These are phyloP conservation scores for Pseudocheirus occidentalis DNA, from an alignment of 2,797 vertebrate species.

Conservation along the genomic window DNA sequence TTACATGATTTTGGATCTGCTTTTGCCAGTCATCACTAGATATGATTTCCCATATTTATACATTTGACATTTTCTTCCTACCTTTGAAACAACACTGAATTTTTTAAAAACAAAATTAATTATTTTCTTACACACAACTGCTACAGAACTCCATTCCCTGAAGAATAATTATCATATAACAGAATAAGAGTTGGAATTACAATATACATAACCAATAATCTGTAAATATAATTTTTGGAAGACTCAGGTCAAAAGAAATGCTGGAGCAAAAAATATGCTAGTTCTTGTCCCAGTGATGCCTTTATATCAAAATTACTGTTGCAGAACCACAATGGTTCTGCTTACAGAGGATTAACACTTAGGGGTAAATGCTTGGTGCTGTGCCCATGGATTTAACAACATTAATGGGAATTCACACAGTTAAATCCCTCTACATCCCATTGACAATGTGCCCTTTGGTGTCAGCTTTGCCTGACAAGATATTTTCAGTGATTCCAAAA, in stretches of 20 bases:
- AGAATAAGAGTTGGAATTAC: constrained; percentile 41
- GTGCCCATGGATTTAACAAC: constrained; percentile 43
- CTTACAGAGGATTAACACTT: constrained; percentile 49
- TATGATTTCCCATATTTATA: background rate
- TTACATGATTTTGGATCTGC: background rate
- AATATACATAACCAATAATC: background rate
- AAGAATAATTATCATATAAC: background rate
- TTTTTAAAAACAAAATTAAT: constrained; percentile 23
- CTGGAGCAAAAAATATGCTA: background rate
- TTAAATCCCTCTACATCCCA: constrained; percentile 62
- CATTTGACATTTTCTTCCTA: background rate
- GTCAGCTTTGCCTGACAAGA: constrained; percentile 70
- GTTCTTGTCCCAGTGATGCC: constrained; percentile 16
- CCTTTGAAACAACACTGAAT: constrained; percentile 19
- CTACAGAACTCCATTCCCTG: background rate
- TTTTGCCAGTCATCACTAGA: background rate
- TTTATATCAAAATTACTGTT: constrained; percentile 33
- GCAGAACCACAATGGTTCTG: constrained; percentile 15
- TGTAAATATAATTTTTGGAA: constrained; percentile 11
- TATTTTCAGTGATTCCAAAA: constrained; percentile 58
- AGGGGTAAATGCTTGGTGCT: background rate
- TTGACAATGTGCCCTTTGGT: constrained; percentile 31
- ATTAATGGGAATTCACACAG: constrained; percentile 51
- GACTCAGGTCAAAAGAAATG: constrained; percentile 25
- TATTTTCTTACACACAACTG: background rate